A percentile compares a stretch with the other conserved stretches of the same genome.
These are phyloP conservation scores for Machimus rusticus DNA, from an alignment of 2,888 invertebrate genomes.

Conservation along the genomic window DNA sequence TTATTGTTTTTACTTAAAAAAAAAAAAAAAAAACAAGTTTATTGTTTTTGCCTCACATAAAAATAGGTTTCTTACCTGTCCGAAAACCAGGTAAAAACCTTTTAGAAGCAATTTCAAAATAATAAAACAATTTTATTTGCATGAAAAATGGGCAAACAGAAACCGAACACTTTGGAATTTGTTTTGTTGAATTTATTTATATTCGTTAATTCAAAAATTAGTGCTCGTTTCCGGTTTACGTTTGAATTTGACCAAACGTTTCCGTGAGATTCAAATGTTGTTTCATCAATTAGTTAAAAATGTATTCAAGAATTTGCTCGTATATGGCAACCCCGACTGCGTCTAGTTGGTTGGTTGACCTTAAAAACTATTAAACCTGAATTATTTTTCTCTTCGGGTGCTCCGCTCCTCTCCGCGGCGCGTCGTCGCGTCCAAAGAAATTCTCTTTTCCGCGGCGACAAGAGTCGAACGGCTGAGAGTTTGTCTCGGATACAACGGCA, in stretches of 20 bases:
- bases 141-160: not conserved
- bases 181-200: not conserved
- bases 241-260: not conserved
- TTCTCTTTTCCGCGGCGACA: not conserved
- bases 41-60: not conserved
- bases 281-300: not conserved
- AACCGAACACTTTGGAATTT: not conserved
- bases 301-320: not conserved
- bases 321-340: not conserved
- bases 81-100: not conserved
- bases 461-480: not conserved
- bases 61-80: not conserved
- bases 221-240: not conserved
- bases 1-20: not conserved
- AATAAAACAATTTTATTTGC: not conserved
- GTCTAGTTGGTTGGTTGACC: conserved; percentile 19
- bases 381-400: not conserved
- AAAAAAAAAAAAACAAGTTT: not conserved
- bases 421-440: not conserved
- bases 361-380: conserved; percentile 23
- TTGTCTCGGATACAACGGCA: not conserved
- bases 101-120: not conserved
- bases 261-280: not conserved
- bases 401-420: not conserved
- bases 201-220: not conserved